A percentile compares a stretch with the other conserved stretches of the same genome.
Conservation (phyloP, 2,888 invertebrate genomes). For the Rhodophaea formosa region DNA sequence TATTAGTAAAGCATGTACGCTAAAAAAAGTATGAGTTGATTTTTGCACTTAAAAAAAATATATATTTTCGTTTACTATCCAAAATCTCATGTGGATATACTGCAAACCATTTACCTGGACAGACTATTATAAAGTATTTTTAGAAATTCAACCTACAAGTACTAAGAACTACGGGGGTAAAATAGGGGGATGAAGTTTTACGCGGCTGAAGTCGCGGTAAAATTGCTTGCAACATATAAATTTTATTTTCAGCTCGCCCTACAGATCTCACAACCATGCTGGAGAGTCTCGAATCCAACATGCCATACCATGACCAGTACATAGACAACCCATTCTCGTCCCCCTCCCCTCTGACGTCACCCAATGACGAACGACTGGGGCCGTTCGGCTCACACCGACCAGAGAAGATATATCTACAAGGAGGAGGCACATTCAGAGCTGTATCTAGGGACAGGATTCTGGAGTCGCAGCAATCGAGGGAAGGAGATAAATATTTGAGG, state of each 20-base stretch:
- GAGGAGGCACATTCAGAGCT: conserved; percentile 72
- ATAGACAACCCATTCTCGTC: conserved; percentile 79
- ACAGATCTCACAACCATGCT: conserved; percentile 71
- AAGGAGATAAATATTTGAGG: conserved; percentile 74
- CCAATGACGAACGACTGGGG: conserved; percentile 67
- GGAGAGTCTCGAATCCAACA: conserved; percentile 64
- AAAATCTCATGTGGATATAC: too few species aligned
- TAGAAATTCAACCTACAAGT: too few species aligned
- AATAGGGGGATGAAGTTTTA: too few species aligned
- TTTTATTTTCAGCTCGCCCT: conserved; percentile 71
- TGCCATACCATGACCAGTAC: conserved; percentile 69
- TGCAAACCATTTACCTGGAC: too few species aligned
- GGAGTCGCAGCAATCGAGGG: conserved; percentile 64
- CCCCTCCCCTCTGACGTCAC: conserved; percentile 74
- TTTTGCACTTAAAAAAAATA: too few species aligned
- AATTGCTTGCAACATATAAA: too few species aligned
- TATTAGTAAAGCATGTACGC: too few species aligned
- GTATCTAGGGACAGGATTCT: conserved; percentile 72
- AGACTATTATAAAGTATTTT: too few species aligned
- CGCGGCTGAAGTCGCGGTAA: too few species aligned
- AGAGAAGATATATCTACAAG: conserved; percentile 74
- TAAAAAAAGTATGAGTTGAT: too few species aligned
- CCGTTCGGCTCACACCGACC: conserved; percentile 62
- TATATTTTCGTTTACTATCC: too few species aligned
- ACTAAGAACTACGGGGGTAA: too few species aligned